Conservation (phyloP, 1,140 invertebrate genomes). For the Drosophila ananassae region DNA sequence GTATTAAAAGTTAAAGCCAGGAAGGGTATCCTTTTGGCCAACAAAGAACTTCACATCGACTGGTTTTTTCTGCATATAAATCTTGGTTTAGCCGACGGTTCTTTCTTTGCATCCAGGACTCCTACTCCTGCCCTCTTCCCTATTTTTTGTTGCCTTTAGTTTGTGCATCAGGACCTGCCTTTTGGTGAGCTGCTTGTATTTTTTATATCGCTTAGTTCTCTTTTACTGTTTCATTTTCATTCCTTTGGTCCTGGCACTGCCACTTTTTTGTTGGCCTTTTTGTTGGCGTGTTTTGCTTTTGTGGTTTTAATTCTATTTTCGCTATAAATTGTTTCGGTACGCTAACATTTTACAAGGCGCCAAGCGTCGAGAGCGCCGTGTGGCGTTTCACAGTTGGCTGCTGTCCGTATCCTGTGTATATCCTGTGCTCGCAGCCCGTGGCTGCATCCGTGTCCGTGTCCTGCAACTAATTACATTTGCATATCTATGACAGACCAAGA, state of each 20-base stretch:
- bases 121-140: background rate
- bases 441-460: conserved; percentile 32
- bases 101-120: conserved; percentile 36
- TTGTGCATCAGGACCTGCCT: conserved; percentile 42
- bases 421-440: conserved; percentile 30
- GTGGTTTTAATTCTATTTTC: conserved; percentile 82
- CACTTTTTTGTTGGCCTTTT: conserved; percentile 26
- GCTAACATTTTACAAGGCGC: conserved; percentile 73
- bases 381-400: conserved; percentile 68
- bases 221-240: conserved; percentile 51
- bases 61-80: conserved; percentile 70
- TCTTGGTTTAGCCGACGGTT: conserved; percentile 75
- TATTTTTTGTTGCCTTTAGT: background rate
- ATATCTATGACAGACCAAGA: conserved; percentile 69
- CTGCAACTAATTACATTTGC: conserved; percentile 80
- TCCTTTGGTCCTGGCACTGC: conserved; percentile 36
- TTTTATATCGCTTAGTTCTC: conserved; percentile 48
- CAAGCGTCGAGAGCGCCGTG: conserved; percentile 38
- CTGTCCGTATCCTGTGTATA: conserved; percentile 42
- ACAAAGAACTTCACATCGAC: background rate
- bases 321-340: conserved; percentile 80
- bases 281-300: conserved; percentile 75
- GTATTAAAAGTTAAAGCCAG: background rate
- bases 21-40: conserved; percentile 16
- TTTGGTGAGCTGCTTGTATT: conserved; percentile 56